Evolutionary conservation across 1,140 invertebrate genomes (phyloP).

Genomic region (Calephelis virginiensis): DNA sequence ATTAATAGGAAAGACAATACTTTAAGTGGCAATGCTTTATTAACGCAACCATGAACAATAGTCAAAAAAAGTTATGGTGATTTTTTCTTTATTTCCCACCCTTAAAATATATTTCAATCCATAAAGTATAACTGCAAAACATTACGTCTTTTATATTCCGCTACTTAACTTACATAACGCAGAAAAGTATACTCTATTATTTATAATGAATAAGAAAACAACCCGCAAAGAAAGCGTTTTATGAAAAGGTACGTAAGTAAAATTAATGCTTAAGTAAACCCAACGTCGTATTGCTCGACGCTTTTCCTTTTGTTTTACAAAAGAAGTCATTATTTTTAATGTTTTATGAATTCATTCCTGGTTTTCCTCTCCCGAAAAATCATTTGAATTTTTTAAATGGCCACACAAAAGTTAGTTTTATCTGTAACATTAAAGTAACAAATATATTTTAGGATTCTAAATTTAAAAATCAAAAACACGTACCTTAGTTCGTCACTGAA

Average conservation of each 20-base stretch:
- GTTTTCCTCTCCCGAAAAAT: neutral
- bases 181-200: constrained; percentile 3
- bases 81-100: no score
- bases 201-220: constrained; percentile 9
- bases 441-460: neutral
- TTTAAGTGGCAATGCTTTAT: no score
- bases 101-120: neutral
- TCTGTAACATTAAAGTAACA: neutral
- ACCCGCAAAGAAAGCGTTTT: neutral
- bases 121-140: neutral
- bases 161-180: neutral
- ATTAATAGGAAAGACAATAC: no score
- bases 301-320: constrained; percentile 9
- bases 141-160: neutral
- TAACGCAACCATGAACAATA: no score
- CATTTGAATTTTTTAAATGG: neutral
- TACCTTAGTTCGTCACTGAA: neutral
- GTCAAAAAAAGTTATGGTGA: no score
- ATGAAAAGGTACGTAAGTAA: constrained; percentile 14
- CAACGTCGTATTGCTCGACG: neutral
- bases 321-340: constrained; percentile 13
- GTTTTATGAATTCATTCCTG: constrained; percentile 6
- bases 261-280: constrained; percentile 10
- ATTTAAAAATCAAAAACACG: neutral
- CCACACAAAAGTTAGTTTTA: no score